A percentile compares a stretch with the other conserved stretches of the same genome.
These are phyloP conservation scores for Morelia viridis DNA, from an alignment of 2,797 vertebrate species.

Conservation along the genomic window DNA sequence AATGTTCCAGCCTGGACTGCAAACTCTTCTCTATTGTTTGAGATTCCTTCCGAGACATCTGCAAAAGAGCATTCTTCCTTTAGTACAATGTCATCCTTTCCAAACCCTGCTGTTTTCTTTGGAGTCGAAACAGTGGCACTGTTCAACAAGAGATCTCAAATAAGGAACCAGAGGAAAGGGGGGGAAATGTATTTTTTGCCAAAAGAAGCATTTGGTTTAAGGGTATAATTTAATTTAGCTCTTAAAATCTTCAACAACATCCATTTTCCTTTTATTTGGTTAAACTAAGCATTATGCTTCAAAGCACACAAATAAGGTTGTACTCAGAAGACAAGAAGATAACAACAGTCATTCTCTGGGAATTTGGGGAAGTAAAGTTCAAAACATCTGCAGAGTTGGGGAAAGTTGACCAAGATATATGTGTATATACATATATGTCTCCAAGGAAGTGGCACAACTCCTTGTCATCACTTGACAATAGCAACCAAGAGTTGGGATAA, in stretches of 20 bases:
- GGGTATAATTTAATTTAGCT: slow-evolving; percentile 10
- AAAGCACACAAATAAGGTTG: background rate
- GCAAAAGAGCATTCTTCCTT: slow-evolving; percentile 1
- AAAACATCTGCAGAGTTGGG: background rate
- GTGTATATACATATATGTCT: background rate
- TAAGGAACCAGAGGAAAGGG: background rate
- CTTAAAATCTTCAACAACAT: background rate
- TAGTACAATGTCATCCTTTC: background rate
- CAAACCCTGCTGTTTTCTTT: background rate
- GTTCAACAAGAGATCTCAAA: slow-evolving; percentile 8
- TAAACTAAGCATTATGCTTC: background rate
- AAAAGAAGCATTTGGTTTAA: slow-evolving; percentile 12
- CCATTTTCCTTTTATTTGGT: background rate
- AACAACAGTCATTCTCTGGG: background rate
- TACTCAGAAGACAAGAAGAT: accelerated
- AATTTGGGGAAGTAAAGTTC: background rate
- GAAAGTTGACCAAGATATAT: background rate
- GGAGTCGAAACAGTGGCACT: slow-evolving; percentile 23
- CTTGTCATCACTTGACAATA: background rate
- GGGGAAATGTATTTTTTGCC: no score
- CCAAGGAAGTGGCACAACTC: background rate
- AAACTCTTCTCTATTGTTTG: slow-evolving; percentile 37
- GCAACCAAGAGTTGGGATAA: background rate
- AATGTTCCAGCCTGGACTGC: slow-evolving; percentile 40
- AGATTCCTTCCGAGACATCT: slow-evolving; percentile 32